phyloP scores from a whole-genome alignment of 30 jellyfish, hydroid and myxozoan genomes.

The Nemopilema nomurai region DNA sequence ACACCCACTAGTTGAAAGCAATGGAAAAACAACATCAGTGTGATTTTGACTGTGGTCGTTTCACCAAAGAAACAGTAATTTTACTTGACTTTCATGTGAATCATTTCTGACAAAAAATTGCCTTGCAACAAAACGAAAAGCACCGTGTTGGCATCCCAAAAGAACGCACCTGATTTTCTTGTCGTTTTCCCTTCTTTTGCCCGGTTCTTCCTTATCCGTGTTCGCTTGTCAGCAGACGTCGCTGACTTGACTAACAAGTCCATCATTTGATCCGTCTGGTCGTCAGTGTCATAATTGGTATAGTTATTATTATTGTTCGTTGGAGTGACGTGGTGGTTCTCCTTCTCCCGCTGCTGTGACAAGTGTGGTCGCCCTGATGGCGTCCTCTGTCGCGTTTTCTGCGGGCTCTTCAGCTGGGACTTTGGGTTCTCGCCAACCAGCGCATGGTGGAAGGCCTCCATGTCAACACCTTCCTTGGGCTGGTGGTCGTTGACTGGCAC shows the following conservation, averaged over 20 bases:
- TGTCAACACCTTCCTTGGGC: constrained; percentile 47
- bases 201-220: constrained; percentile 91
- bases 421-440: constrained; percentile 75
- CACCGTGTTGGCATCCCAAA: not conserved
- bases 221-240: constrained; percentile 85
- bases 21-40: too few species aligned
- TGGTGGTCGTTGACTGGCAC: constrained; percentile 69
- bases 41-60: too few species aligned
- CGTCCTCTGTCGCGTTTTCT: constrained; percentile 54
- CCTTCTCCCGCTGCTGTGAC: constrained; percentile 32
- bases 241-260: constrained; percentile 97
- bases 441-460: constrained; percentile 94
- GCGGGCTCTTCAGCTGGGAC: constrained; percentile 61
- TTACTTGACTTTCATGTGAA: not conserved
- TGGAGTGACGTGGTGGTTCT: constrained; percentile 11
- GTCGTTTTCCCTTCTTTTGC: constrained; percentile 88
- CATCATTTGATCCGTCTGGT: constrained; percentile 99
- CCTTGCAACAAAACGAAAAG: not conserved
- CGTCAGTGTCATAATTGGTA: constrained; percentile 95
- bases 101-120: not conserved
- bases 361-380: constrained; percentile 54
- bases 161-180: constrained; percentile 85
- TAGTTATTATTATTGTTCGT: constrained; percentile 34
- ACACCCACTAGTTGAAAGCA: too few species aligned
- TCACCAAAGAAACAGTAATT: too few species aligned